phyloP scores from a whole-genome alignment of 2,888 invertebrate genomes.

The Himalopsyche kuldschensis region DNA sequence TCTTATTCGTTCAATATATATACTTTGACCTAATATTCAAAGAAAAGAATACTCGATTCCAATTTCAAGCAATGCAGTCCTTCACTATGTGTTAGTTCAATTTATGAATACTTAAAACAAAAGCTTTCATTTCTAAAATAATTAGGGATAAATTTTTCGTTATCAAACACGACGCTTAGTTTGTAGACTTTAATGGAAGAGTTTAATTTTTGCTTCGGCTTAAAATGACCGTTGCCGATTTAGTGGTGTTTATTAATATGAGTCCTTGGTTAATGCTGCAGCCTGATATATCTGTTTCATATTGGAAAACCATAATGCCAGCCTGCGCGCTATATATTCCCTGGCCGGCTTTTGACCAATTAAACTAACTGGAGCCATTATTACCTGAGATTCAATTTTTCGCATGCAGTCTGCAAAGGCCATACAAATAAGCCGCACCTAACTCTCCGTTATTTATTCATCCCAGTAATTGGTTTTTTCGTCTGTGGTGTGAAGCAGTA shows the following conservation, averaged over 20 bases:
- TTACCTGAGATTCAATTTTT: conserved; percentile 30
- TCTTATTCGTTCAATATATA: no score
- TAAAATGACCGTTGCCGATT: conserved; percentile 5
- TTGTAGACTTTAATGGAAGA: no score
- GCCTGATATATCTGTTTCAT: conserved; percentile 30
- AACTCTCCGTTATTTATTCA: background rate
- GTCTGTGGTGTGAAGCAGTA: background rate
- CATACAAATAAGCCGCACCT: background rate
- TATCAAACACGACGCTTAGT: no score
- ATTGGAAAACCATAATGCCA: conserved; percentile 37
- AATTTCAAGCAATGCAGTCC: no score
- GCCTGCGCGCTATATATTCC: conserved; percentile 33
- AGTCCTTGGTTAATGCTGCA: conserved; percentile 22
- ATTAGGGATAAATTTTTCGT: no score
- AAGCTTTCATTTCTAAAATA: no score
- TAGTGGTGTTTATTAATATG: conserved; percentile 37
- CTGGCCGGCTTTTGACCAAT: conserved; percentile 18
- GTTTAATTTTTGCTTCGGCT: no score
- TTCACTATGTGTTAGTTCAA: no score
- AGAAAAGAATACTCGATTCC: no score
- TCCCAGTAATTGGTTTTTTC: background rate
- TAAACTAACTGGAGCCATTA: conserved; percentile 27
- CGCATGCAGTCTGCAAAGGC: background rate
- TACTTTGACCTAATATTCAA: no score
- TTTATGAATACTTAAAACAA: no score